Evolutionary conservation across 2,888 invertebrate species (phyloP).

Genomic region (Lamellibrachia columna): DNA sequence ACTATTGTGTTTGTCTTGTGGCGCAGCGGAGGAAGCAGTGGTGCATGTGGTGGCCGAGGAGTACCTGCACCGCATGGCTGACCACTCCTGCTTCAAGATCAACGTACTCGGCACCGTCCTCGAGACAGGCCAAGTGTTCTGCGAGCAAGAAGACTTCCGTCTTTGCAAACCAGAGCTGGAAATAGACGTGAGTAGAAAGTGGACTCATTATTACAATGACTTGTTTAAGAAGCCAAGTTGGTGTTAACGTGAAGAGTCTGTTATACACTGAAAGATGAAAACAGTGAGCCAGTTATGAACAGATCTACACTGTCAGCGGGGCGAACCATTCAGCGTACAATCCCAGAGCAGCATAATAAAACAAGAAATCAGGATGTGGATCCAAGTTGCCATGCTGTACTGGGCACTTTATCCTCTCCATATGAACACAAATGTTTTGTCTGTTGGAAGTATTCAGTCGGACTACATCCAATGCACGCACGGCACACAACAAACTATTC

Average conservation of each 20-base stretch:
- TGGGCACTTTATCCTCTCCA: too few relatives aligned
- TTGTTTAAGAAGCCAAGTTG: too few relatives aligned
- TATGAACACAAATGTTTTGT: too few relatives aligned
- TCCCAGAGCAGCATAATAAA: too few relatives aligned
- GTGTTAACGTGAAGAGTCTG: too few relatives aligned
- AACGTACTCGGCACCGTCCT: conserved; percentile 80
- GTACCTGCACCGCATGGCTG: conserved; percentile 77
- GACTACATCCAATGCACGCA: too few relatives aligned
- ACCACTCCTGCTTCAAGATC: conserved; percentile 78
- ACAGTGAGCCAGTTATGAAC: too few relatives aligned
- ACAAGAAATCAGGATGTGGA: background rate
- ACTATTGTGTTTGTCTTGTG: conserved; percentile 38
- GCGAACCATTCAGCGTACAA: too few relatives aligned
- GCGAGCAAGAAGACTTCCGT: conserved; percentile 84
- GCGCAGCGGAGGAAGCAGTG: conserved; percentile 72
- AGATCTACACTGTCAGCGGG: too few relatives aligned
- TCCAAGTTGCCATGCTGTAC: background rate
- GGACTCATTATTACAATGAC: background rate
- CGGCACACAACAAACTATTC: background rate
- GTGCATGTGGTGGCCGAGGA: conserved; percentile 75
- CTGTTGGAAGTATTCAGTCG: too few relatives aligned
- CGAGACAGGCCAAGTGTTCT: conserved; percentile 85
- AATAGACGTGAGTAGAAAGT: conserved; percentile 71
- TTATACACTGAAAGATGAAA: too few relatives aligned
- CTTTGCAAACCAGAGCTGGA: conserved; percentile 78